phyloP scores from a whole-genome alignment of 2,113 vertebrate species.

The Chaenogobius annularis region DNA sequence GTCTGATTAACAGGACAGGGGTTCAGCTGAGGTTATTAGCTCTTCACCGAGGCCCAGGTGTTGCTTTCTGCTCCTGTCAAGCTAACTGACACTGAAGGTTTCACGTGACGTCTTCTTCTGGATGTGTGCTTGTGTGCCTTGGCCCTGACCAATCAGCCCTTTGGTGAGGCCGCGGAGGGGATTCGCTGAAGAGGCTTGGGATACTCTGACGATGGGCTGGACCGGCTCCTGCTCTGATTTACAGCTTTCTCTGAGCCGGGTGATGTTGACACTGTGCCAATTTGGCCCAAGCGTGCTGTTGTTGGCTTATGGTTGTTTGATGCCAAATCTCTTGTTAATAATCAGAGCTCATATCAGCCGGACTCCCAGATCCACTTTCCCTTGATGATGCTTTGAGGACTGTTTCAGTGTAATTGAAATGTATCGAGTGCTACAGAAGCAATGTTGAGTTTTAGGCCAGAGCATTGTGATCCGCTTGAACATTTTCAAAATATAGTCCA shows the following conservation, averaged over 20 bases:
- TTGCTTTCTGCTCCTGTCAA: conserved; percentile 11
- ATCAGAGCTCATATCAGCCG: conserved; percentile 11
- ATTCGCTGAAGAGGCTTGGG: conserved; percentile 5
- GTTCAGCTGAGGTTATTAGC: conserved; percentile 12
- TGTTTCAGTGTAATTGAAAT: conserved; percentile 10
- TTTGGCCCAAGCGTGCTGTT: conserved; percentile 1
- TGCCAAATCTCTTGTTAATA: conserved; percentile 15
- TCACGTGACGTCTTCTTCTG: conserved; percentile 7
- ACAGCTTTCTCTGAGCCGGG: conserved; percentile 12
- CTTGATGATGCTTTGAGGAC: conserved; percentile 12
- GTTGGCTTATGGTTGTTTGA: conserved; percentile 11
- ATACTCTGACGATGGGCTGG: background rate
- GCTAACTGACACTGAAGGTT: conserved; percentile 6
- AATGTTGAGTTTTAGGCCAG: background rate
- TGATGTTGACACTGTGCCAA: conserved; percentile 1
- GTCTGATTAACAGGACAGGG: conserved; percentile 15
- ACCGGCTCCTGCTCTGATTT: conserved; percentile 5
- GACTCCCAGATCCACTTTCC: conserved; percentile 9
- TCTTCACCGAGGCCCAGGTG: conserved; percentile 10
- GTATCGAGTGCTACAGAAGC: background rate
- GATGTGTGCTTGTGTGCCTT: background rate
- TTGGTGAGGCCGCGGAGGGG: background rate
- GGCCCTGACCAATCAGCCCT: background rate
- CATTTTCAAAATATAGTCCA: background rate
- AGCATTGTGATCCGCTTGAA: background rate